Percentiles rank a stretch among this genome's conserved stretches.
Evolutionary conservation across 2,888 invertebrate species (phyloP).

Genomic region (Carpatolechia fugitivella): DNA sequence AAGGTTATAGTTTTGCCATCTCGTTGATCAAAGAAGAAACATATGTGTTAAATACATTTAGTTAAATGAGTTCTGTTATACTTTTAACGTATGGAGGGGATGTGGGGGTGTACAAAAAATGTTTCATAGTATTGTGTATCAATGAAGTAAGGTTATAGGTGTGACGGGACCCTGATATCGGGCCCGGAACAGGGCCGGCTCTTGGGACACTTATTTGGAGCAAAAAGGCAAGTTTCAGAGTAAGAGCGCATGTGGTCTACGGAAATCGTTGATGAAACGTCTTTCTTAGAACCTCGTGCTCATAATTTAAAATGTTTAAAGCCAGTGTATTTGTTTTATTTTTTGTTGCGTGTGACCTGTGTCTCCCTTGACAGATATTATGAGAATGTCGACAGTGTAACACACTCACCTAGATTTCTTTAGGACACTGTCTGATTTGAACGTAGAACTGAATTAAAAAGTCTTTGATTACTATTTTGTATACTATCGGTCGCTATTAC

Average conservation of each 20-base stretch:
- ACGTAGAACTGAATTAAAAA: no score
- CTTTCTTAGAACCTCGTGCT: no score
- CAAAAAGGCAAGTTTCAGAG: no score
- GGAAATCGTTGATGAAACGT: no score
- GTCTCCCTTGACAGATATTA: no score
- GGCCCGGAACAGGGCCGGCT: slow-evolving; percentile 21
- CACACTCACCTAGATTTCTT: no score
- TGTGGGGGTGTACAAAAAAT: slow-evolving; percentile 59
- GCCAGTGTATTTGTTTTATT: no score
- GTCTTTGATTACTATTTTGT: background rate
- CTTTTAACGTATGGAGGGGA: slow-evolving; percentile 41
- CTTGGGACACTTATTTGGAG: background rate
- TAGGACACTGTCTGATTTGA: no score
- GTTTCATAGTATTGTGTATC: slow-evolving; percentile 74
- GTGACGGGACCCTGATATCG: slow-evolving; percentile 41
- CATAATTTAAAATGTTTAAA: no score
- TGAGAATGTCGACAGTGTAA: no score
- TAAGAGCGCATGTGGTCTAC: no score
- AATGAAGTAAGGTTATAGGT: slow-evolving; percentile 64
- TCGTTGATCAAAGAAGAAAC: slow-evolving; percentile 71
- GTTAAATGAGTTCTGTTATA: slow-evolving; percentile 73
- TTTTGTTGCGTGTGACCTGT: no score
- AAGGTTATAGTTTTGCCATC: slow-evolving; percentile 75
- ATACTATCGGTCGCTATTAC: background rate
- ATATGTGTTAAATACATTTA: slow-evolving; percentile 72